Conservation (phyloP, 2,113 vertebrate genomes). For the Hipposideros armiger region DNA sequence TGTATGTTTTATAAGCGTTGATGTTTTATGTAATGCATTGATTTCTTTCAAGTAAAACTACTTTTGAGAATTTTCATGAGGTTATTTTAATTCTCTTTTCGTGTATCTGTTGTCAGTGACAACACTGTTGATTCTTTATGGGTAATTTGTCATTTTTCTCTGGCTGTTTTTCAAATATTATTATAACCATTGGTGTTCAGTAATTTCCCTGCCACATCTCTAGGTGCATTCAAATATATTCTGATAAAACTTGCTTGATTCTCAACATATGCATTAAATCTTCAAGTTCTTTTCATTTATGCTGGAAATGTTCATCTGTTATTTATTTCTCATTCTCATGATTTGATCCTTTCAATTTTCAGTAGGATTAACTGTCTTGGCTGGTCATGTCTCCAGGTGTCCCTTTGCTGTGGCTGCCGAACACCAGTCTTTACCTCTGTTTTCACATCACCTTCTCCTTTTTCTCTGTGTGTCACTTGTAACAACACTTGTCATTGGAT, state of each 20-base stretch:
- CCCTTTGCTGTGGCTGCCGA: neutral
- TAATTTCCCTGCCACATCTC: neutral
- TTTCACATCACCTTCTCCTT: neutral
- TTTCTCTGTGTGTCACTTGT: neutral
- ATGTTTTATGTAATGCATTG: neutral
- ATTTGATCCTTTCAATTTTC: neutral
- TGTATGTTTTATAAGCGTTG: neutral
- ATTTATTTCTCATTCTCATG: neutral
- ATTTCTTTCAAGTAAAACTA: constrained; percentile 41
- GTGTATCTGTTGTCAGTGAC: neutral
- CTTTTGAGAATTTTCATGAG: constrained; percentile 7
- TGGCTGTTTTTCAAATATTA: neutral
- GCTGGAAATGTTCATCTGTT: neutral
- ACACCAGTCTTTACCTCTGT: neutral
- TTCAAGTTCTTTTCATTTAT: neutral
- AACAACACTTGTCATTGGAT: neutral
- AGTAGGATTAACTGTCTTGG: neutral
- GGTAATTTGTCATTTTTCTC: constrained; percentile 1
- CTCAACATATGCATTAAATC: neutral
- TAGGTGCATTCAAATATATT: constrained; percentile 8
- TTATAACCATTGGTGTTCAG: neutral
- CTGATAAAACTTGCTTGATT: constrained; percentile 1
- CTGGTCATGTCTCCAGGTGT: neutral
- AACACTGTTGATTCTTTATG: neutral
- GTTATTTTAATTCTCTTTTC: constrained; percentile 45